Percentiles rank a stretch among this genome's conserved stretches.
These are phyloP conservation scores for Bucorvus abyssinicus DNA, from an alignment of 2,797 vertebrate genomes.

Conservation along the genomic window DNA sequence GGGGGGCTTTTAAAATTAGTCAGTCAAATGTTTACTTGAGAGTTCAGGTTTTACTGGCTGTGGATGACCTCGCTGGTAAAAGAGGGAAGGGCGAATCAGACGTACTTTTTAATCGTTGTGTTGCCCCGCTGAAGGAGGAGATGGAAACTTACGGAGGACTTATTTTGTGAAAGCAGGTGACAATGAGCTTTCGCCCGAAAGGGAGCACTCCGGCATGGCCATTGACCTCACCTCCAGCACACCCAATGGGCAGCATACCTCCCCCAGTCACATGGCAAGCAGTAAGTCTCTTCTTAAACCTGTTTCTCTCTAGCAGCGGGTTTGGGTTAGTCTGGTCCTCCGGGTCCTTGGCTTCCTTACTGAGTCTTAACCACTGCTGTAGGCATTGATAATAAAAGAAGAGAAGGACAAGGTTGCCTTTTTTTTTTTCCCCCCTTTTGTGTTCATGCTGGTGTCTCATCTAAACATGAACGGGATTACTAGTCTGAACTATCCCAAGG, in stretches of 20 bases:
- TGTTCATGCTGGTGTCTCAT: slow-evolving; percentile 55
- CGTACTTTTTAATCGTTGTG: not conserved
- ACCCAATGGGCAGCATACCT: slow-evolving; percentile 89
- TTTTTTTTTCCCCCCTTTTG: not conserved
- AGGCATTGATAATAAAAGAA: slow-evolving; percentile 40
- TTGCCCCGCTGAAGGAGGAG: not conserved
- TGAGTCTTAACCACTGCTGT: not conserved
- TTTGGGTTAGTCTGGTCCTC: slow-evolving; percentile 54
- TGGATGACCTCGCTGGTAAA: not conserved
- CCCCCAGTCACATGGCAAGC: slow-evolving; percentile 87
- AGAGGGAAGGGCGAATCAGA: not conserved
- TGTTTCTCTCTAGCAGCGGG: slow-evolving; percentile 25
- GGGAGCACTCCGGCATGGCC: slow-evolving; percentile 90
- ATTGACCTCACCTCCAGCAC: slow-evolving; percentile 89
- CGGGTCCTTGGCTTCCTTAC: slow-evolving; percentile 16
- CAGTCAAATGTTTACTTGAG: not conserved
- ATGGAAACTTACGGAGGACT: slow-evolving; percentile 37
- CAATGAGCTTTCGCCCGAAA: slow-evolving; percentile 92
- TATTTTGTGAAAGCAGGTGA: slow-evolving; percentile 80
- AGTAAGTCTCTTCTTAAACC: slow-evolving; percentile 79
- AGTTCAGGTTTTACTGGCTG: not conserved
- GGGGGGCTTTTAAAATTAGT: not conserved
- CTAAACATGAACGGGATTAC: slow-evolving; percentile 71
- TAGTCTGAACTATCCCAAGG: slow-evolving; percentile 74
- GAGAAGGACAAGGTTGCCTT: slow-evolving; percentile 28